Evolutionary conservation across 2,888 invertebrate species (phyloP), one percentile per base, ranked within the genome.

Genomic region (Agonopterix arenella): DNA sequence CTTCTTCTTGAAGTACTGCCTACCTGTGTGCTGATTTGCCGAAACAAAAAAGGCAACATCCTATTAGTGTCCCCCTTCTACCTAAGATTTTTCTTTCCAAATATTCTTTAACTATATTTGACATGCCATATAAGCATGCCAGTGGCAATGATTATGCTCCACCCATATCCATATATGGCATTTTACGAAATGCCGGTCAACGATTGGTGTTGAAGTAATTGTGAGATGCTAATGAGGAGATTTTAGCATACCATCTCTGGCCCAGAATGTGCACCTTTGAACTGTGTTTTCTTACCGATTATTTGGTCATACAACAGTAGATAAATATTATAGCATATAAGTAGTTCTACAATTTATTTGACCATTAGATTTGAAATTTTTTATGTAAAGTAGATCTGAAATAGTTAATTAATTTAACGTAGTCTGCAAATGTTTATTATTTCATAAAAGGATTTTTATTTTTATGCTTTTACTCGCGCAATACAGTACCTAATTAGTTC

Each of bases 241-340:
- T 63, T 64, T 75, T 82, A 77, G 73, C 77, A 65, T 60, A 59
- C 79, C 76, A 64, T 74, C 70, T 76, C 68, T 66, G 71, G 69
- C 55, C 4, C 40, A 8, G 40, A 40, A 4, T 28, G 5, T 9
- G 40, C 40, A 40, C n/a, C 10, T 40, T 2, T 40, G 0, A 40
- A 40, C n/a, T 2, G 40, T 40, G 9, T 4, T 40, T 2, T 40
- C 10, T 40, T n/a, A 40, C n/a, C 40, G n/a, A 40, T 40, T n/a
- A 9, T 40, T 9, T 40, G 9, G 28, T n/a, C 40, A 40, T 9
- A 9, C 40, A 40, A 40, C 1, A 40, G 40, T 40, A 40, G 40
- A n/a, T 40, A 40, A 28, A 28, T 18, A 28, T 2, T 18, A 4
- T 18, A 4, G 18, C 18, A 16, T 16, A 16, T n/a, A n/a, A n/a